A percentile compares a stretch with the other conserved stretches of the same genome.
Evolutionary conservation across 2,888 invertebrate genomes (phyloP).

Genomic region (Athalia circularis): DNA sequence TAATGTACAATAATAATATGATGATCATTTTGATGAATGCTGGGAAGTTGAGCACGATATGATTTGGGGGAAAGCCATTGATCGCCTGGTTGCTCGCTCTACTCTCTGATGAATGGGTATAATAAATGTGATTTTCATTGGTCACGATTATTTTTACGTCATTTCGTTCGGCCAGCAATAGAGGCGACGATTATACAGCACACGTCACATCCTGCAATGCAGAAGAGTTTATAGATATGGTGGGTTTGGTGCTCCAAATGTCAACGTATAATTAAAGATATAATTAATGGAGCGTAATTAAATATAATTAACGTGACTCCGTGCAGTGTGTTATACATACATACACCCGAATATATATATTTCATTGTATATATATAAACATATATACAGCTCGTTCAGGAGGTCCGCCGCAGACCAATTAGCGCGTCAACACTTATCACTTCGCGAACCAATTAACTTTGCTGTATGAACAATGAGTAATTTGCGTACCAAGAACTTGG

Average conservation of each 20-base stretch:
- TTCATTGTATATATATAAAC: not conserved
- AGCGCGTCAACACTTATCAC: constrained; percentile 60
- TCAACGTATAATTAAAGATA: constrained; percentile 57
- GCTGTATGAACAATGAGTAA: constrained; percentile 1
- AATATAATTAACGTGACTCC: constrained; percentile 62
- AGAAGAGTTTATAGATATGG: no score
- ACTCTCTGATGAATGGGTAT: not conserved
- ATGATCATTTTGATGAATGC: not conserved
- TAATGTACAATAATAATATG: not conserved
- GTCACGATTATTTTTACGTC: not conserved
- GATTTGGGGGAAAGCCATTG: not conserved
- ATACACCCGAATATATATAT: not conserved
- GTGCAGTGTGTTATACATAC: not conserved
- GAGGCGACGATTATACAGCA: not conserved
- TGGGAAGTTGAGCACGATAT: no score
- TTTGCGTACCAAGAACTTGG: not conserved
- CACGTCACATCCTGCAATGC: not conserved
- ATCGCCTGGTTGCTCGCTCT: not conserved
- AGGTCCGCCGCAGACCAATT: constrained; percentile 60
- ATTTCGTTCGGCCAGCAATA: not conserved
- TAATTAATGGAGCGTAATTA: constrained; percentile 64
- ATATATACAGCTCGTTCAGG: constrained; percentile 23
- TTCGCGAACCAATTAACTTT: constrained; percentile 15
- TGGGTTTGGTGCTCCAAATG: no score
- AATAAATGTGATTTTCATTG: constrained; percentile 12